Percentiles rank a stretch among this genome's conserved stretches.
Evolutionary conservation across 2,113 vertebrate genomes (phyloP).

Genomic region (Reinhardtius hippoglossoides): DNA sequence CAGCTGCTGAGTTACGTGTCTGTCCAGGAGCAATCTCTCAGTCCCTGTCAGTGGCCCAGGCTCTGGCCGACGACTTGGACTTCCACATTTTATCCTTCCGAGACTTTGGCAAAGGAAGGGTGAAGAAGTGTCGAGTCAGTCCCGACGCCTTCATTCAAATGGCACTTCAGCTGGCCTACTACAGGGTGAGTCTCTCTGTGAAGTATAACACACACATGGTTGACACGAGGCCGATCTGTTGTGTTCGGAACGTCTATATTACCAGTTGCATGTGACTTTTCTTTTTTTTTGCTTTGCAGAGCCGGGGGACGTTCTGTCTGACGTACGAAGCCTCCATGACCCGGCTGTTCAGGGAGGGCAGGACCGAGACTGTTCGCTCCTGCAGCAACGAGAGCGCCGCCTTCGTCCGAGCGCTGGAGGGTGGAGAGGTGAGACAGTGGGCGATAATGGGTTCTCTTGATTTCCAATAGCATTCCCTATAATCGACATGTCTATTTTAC

Average conservation of each 20-base stretch:
- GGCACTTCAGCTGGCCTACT: constrained; percentile 93
- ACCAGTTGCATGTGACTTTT: constrained; percentile 26
- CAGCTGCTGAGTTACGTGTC: not conserved
- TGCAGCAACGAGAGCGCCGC: constrained; percentile 84
- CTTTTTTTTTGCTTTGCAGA: constrained; percentile 68
- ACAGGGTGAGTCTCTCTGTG: constrained; percentile 83
- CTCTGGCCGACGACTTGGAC: constrained; percentile 90
- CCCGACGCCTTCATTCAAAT: constrained; percentile 95
- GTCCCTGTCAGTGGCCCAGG: constrained; percentile 86
- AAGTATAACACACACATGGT: not conserved
- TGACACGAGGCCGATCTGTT: not conserved
- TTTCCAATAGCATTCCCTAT: not conserved
- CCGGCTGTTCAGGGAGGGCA: constrained; percentile 89
- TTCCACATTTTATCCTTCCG: constrained; percentile 88
- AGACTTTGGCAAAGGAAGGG: constrained; percentile 90
- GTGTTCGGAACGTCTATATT: not conserved
- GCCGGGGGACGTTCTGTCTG: constrained; percentile 85
- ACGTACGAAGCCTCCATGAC: constrained; percentile 92
- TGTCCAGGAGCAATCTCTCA: constrained; percentile 71
- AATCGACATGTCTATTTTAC: too few species aligned
- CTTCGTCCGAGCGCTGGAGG: constrained; percentile 85
- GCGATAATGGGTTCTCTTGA: not conserved
- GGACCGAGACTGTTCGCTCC: constrained; percentile 89
- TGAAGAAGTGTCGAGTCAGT: constrained; percentile 92
- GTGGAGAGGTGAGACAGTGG: constrained; percentile 71